Percentiles rank a stretch among this genome's conserved stretches.
Conservation (phyloP, 2,797 vertebrate genomes). For the Aselliscus stoliczkanus region DNA sequence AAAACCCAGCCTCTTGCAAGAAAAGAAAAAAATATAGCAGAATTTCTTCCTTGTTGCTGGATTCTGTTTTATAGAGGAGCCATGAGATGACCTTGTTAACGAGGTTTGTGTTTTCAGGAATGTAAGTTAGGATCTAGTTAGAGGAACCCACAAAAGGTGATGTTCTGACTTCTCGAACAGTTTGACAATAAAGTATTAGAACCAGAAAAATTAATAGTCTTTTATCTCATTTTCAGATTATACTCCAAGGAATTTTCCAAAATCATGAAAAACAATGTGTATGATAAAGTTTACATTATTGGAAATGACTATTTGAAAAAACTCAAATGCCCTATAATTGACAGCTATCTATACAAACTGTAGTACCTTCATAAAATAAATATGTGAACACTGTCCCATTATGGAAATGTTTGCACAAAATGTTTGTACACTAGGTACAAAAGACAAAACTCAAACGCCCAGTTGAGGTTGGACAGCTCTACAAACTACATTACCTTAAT, state of each 20-base stretch:
- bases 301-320: not conserved
- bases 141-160: constrained; percentile 40
- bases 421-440: not conserved
- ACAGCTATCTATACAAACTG: constrained; percentile 15
- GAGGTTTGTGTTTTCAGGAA: constrained; percentile 60
- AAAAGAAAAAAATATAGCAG: constrained; percentile 32
- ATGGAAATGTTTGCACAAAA: constrained; percentile 25
- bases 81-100: constrained; percentile 32
- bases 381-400: not conserved
- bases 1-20: constrained; percentile 55
- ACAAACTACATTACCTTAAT: constrained; percentile 4
- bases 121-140: constrained; percentile 57
- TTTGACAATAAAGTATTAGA: constrained; percentile 60
- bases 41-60: constrained; percentile 16
- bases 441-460: constrained; percentile 7
- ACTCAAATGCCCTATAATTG: not conserved
- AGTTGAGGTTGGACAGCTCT: not conserved
- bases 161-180: constrained; percentile 43
- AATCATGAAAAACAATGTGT: constrained; percentile 24
- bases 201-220: constrained; percentile 37
- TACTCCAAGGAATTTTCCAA: constrained; percentile 31
- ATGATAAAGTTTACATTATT: constrained; percentile 16
- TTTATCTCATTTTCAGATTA: constrained; percentile 45
- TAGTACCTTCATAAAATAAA: constrained; percentile 39
- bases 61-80: constrained; percentile 37